These are phyloP conservation scores for Thamnophis elegans DNA, from an alignment of 2,797 vertebrate genomes.

Conservation along the genomic window DNA sequence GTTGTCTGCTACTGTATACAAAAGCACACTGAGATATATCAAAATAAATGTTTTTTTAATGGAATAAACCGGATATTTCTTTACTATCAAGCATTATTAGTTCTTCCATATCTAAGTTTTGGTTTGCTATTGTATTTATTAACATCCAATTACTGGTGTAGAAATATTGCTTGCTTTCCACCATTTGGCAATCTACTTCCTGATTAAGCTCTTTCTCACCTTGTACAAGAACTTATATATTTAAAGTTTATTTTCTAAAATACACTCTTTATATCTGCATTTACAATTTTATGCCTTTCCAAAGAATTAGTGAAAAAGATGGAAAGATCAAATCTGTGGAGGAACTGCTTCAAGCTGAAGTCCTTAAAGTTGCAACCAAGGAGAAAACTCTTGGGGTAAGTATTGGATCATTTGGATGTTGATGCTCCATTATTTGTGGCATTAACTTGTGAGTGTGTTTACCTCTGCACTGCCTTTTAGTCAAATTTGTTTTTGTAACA, in stretches of 20 bases:
- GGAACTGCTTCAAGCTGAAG: constrained; percentile 81
- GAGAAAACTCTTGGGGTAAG: constrained; percentile 83
- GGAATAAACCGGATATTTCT: background rate
- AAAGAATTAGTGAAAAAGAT: constrained; percentile 87
- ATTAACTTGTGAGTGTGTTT: constrained; percentile 56
- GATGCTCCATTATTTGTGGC: constrained; percentile 53
- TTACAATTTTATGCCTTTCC: constrained; percentile 14
- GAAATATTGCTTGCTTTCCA: background rate
- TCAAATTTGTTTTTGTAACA: constrained; percentile 42
- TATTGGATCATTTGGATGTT: background rate
- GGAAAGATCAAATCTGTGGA: constrained; percentile 83
- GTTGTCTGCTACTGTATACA: background rate
- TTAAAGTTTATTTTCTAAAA: background rate
- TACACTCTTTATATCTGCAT: background rate
- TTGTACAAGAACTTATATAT: background rate
- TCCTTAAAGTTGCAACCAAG: constrained; percentile 76
- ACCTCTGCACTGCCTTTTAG: constrained; percentile 60
- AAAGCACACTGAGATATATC: background rate
- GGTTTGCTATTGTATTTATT: background rate
- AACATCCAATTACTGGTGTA: background rate
- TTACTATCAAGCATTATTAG: background rate
- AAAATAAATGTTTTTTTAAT: background rate
- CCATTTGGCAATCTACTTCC: background rate
- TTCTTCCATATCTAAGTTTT: background rate
- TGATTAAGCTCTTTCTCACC: background rate